These are phyloP conservation scores for Sialis lutaria DNA, from an alignment of 2,888 invertebrate genomes.

Conservation along the genomic window DNA sequence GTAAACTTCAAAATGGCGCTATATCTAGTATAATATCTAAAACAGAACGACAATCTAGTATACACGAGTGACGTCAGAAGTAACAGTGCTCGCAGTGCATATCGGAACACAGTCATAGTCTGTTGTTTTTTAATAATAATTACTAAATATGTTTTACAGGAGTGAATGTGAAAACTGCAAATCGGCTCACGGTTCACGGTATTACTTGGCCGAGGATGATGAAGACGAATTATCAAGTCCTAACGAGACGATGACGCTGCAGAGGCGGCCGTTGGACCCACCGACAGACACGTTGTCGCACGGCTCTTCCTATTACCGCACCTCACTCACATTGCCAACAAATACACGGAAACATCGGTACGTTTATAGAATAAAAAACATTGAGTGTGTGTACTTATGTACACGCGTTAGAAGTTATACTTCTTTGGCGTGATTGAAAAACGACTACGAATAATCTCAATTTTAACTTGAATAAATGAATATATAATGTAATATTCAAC, in stretches of 20 bases:
- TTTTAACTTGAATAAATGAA: too few relatives aligned
- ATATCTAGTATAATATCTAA: too few relatives aligned
- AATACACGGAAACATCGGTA: constrained; percentile 37
- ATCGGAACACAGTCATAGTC: too few relatives aligned
- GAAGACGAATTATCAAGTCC: constrained; percentile 35
- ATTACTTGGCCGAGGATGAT: constrained; percentile 33
- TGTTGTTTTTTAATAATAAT: not conserved
- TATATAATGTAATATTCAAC: too few relatives aligned
- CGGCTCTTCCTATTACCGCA: constrained; percentile 38
- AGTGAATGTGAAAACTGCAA: constrained; percentile 78
- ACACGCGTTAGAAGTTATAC: too few relatives aligned
- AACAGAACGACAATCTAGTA: too few relatives aligned
- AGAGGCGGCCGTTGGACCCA: constrained; percentile 34
- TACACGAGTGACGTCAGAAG: too few relatives aligned
- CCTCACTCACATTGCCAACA: constrained; percentile 45
- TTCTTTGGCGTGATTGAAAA: too few relatives aligned
- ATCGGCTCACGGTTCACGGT: constrained; percentile 51
- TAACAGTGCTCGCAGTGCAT: too few relatives aligned
- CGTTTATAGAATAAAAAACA: too few relatives aligned
- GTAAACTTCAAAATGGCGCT: too few relatives aligned
- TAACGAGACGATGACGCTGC: constrained; percentile 51
- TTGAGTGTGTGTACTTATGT: not conserved
- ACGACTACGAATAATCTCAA: too few relatives aligned
- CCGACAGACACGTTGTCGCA: constrained; percentile 19
- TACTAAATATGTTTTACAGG: constrained; percentile 18